A percentile compares a stretch with the other conserved stretches of the same genome.
These are phyloP conservation scores for Pseudopodoces humilis DNA, from an alignment of 2,113 vertebrate species.

Conservation along the genomic window DNA sequence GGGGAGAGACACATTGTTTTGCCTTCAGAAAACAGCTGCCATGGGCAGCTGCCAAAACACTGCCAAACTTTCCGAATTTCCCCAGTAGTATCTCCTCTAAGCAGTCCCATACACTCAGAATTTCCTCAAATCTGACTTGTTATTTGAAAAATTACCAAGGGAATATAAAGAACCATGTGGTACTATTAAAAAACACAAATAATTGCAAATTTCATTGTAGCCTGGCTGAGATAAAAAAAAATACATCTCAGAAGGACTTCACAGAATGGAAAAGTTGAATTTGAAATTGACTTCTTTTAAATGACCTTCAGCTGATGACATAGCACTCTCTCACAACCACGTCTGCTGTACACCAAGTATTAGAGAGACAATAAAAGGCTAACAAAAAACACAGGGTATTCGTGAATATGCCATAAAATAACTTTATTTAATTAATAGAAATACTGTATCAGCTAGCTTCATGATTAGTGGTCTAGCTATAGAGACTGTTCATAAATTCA, in stretches of 20 bases:
- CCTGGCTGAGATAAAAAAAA: background rate
- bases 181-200: background rate
- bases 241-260: background rate
- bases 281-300: background rate
- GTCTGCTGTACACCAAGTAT: background rate
- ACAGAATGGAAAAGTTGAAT: background rate
- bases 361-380: background rate
- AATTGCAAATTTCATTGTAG: background rate
- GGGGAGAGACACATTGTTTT: background rate
- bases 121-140: background rate
- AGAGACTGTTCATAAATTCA: background rate
- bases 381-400: background rate
- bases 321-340: background rate
- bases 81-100: background rate
- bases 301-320: background rate
- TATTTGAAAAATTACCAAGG: background rate
- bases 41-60: background rate
- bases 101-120: background rate
- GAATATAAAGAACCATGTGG: background rate
- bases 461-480: background rate
- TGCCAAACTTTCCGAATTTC: background rate
- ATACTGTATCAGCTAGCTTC: background rate
- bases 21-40: background rate
- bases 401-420: background rate
- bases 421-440: conserved; percentile 8